Evolutionary conservation across 2,113 vertebrate species (phyloP).

Genomic region (Ginglymostoma cirratum): DNA sequence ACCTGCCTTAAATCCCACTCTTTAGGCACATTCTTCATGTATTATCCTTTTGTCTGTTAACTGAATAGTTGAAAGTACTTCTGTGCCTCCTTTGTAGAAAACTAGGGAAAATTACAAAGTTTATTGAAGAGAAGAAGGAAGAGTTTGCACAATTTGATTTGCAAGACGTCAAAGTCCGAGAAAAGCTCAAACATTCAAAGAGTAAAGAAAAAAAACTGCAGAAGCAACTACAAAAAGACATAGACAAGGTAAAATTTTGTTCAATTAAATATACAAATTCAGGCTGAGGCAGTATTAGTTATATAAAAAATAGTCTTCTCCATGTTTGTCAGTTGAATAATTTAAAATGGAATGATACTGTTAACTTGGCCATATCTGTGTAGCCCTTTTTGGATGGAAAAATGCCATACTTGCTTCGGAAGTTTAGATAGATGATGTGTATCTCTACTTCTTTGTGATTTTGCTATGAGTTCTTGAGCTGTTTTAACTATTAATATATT

Average conservation of each 20-base stretch:
- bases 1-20: not conserved
- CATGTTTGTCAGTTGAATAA: not conserved
- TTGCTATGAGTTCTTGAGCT: not conserved
- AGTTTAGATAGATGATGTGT: not conserved
- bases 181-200: constrained; percentile 82
- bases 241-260: constrained; percentile 73
- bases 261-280: not conserved
- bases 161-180: constrained; percentile 87
- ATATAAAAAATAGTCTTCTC: not conserved
- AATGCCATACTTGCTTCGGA: not conserved
- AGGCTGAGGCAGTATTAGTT: not conserved
- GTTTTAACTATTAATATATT: not conserved
- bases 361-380: not conserved
- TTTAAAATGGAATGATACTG: not conserved
- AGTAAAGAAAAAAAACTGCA: constrained; percentile 82
- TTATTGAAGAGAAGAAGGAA: constrained; percentile 79
- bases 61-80: not conserved
- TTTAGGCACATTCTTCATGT: no score
- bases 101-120: constrained; percentile 70
- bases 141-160: constrained; percentile 87
- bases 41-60: not conserved
- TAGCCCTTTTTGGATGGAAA: not conserved
- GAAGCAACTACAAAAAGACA: constrained; percentile 87
- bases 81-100: constrained; percentile 60
- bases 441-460: not conserved